phyloP scores from a whole-genome alignment of 1,140 invertebrate genomes.

The Cydia strobilella region DNA sequence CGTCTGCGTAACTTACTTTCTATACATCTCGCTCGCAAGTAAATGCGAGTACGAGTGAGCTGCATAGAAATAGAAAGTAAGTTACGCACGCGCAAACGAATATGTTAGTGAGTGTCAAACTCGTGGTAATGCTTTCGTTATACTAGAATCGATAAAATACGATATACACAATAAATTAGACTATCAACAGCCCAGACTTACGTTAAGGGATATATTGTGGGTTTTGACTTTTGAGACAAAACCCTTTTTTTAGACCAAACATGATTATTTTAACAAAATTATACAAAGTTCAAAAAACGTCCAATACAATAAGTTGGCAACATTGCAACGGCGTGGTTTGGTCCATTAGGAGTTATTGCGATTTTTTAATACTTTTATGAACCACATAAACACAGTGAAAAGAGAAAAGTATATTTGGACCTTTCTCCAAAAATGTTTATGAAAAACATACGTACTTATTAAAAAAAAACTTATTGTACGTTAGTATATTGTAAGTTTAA shows the following conservation, averaged over 20 bases:
- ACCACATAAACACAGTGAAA: not conserved
- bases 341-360: constrained; percentile 25
- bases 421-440: not conserved
- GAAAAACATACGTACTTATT: no score
- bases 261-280: not conserved
- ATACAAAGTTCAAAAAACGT: not conserved
- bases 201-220: not conserved
- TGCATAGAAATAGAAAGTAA: no score
- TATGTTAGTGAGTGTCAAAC: no score
- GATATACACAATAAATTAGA: constrained; percentile 26
- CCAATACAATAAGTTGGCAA: constrained; percentile 15
- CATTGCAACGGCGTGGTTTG: not conserved
- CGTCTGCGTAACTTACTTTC: no score
- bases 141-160: not conserved
- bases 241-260: not conserved
- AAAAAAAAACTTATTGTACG: no score
- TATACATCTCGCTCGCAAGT: no score
- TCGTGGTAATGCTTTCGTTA: not conserved
- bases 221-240: not conserved
- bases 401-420: constrained; percentile 6
- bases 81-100: no score
- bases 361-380: constrained; percentile 17
- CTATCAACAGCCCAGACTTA: constrained; percentile 23
- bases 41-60: no score
- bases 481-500: not conserved